A percentile compares a stretch with the other conserved stretches of the same genome.
Conservation (phyloP, 1,140 invertebrate species). For the Drosophila burlai region DNA sequence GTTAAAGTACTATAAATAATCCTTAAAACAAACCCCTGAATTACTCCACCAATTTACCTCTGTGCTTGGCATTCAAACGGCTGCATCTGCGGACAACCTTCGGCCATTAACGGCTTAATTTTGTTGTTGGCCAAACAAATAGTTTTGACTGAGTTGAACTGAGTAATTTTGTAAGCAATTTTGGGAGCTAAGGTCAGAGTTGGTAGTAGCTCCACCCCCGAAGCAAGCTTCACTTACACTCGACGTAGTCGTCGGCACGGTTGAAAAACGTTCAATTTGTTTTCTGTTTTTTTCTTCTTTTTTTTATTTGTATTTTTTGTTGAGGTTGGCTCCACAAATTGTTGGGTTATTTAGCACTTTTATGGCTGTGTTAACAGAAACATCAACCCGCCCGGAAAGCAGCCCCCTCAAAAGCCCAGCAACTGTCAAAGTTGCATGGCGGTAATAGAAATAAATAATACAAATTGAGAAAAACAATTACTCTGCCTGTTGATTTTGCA, state of each 20-base stretch:
- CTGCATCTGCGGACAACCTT: constrained; percentile 41
- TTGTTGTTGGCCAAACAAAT: constrained; percentile 48
- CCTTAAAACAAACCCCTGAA: background rate
- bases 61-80: constrained; percentile 9
- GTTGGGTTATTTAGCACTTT: constrained; percentile 73
- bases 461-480: constrained; percentile 67
- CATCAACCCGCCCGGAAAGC: constrained; percentile 10
- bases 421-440: constrained; percentile 34
- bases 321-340: constrained; percentile 59
- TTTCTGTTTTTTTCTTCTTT: background rate
- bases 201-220: constrained; percentile 28
- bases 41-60: background rate
- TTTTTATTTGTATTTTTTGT: constrained; percentile 22
- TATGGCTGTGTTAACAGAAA: constrained; percentile 68
- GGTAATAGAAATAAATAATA: constrained; percentile 47
- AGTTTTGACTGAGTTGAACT: constrained; percentile 21
- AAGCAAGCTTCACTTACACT: constrained; percentile 24
- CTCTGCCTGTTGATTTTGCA: constrained; percentile 69
- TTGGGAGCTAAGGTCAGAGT: constrained; percentile 66
- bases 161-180: constrained; percentile 61
- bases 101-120: constrained; percentile 49
- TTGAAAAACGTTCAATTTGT: constrained; percentile 57
- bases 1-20: background rate
- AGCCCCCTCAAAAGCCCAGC: constrained; percentile 3
- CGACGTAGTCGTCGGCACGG: constrained; percentile 14